Base-by-base conservation (phyloP, 2,888 invertebrate species). In the Chloromyia formosa region DNA sequence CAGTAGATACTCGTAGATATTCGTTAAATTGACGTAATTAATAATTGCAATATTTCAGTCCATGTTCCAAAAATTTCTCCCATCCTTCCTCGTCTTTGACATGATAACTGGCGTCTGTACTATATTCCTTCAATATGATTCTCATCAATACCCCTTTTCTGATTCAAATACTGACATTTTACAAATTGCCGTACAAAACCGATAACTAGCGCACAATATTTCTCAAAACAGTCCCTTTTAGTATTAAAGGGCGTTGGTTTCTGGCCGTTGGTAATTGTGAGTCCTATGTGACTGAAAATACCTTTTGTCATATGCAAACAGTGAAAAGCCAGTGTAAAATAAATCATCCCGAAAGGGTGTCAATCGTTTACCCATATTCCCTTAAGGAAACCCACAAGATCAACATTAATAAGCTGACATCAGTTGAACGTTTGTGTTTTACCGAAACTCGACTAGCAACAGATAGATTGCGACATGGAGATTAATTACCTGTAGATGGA, bases 161-260 rank as follows among this genome's bases (percentile, higher is more conserved):
- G 14, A 5, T n/a, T 49, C 12, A 49, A 49, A 49, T 5, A n/a
- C 27, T 61, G 61, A 61, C 61, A 35, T 14, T 20, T n/a, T 56
- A 66, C 23, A 66, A 66, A 66, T 66, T 66, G n/a, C 66, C 20
- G n/a, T 49, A 66, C 66, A 66, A 20, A 66, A 22, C 66, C 66
- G 66, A 66, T 49, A 66, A 66, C 66, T 66, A 20, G 20, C 22
- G 23, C 5, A 42, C n/a, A n/a, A 7, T 40, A 18, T 42, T 9
- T 42, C 40, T 18, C 9, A 62, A 62, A n/a, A 40, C n/a, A n/a
- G n/a, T n/a, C n/a, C n/a, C n/a, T n/a, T n/a, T n/a, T n/a, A n/a
- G n/a, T n/a, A n/a, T n/a, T n/a, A n/a, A 22, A 58, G 22, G 16
- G 16, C 62, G 40, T 42, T 62, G 35, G 20, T 58, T 58, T 35